These are phyloP conservation scores for Drosophila baimaii DNA, from an alignment of 1,140 invertebrate species.

Conservation along the genomic window DNA sequence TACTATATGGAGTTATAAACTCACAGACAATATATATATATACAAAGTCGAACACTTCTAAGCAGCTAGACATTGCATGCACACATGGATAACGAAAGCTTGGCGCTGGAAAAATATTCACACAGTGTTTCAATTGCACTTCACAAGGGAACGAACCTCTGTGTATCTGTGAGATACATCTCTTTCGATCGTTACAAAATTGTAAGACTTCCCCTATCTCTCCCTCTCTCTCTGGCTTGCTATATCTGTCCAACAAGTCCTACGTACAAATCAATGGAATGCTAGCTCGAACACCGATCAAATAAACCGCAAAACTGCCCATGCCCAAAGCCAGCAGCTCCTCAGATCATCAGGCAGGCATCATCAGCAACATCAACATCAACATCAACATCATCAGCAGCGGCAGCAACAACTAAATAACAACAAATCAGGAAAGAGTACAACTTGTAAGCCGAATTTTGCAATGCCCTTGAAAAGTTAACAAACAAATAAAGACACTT, in stretches of 20 bases:
- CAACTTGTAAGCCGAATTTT: fast-evolving
- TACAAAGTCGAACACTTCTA: constrained; percentile 9
- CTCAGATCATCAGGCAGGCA: constrained; percentile 39
- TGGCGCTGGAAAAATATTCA: constrained; percentile 36
- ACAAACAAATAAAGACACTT: too few species aligned
- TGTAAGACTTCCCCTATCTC: constrained; percentile 54
- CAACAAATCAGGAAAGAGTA: constrained; percentile 1
- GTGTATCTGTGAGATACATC: constrained; percentile 30
- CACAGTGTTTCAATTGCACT: constrained; percentile 64
- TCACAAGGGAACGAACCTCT: constrained; percentile 49
- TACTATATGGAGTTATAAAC: constrained; percentile 43
- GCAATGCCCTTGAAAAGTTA: background rate
- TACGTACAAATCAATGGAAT: constrained; percentile 72
- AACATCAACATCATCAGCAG: constrained; percentile 26
- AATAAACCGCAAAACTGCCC: constrained; percentile 72
- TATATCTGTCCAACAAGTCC: constrained; percentile 46
- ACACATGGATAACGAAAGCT: constrained; percentile 19
- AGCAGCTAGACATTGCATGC: background rate
- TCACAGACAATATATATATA: constrained; percentile 12
- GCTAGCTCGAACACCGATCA: constrained; percentile 68
- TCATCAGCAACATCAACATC: constrained; percentile 21
- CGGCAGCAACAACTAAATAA: constrained; percentile 10
- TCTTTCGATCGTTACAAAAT: constrained; percentile 54
- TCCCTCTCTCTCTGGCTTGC: constrained; percentile 2
- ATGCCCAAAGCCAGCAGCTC: constrained; percentile 43